These are phyloP conservation scores for Scaptomyza polygonia DNA, from an alignment of 2,888 invertebrate genomes.

Conservation along the genomic window DNA sequence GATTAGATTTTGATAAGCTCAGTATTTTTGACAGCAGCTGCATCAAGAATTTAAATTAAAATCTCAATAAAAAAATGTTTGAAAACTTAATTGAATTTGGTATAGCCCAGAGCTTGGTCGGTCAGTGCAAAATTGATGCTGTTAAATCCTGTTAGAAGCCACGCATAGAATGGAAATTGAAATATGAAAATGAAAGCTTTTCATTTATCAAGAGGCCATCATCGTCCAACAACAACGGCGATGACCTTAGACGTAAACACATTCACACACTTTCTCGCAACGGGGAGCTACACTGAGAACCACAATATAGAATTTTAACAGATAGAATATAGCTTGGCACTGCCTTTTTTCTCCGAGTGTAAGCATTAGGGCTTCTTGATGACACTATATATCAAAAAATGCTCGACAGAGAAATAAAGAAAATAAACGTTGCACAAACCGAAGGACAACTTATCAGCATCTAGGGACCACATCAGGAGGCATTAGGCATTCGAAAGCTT, in stretches of 20 bases:
- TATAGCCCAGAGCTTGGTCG: constrained; percentile 41
- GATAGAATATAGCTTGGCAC: background rate
- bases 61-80: constrained; percentile 35
- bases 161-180: constrained; percentile 63
- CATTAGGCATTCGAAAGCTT: constrained; percentile 32
- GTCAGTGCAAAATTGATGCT: constrained; percentile 10
- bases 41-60: constrained; percentile 51
- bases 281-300: background rate
- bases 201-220: constrained; percentile 61
- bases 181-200: constrained; percentile 75
- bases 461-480: constrained; percentile 32
- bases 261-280: constrained; percentile 56
- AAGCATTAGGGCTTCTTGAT: constrained; percentile 28
- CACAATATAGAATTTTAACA: background rate
- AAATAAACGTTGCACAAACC: constrained; percentile 63
- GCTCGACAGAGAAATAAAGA: constrained; percentile 44
- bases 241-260: constrained; percentile 75
- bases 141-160: constrained; percentile 38
- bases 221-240: constrained; percentile 6
- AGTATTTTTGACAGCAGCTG: constrained; percentile 11
- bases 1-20: constrained; percentile 33
- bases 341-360: background rate
- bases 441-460: constrained; percentile 67
- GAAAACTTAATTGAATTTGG: constrained; percentile 64
- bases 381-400: constrained; percentile 62